Evolutionary conservation across 2,888 invertebrate genomes (phyloP), one percentile per base, ranked within the genome.

Genomic region (Chloroclystis v-ata): DNA sequence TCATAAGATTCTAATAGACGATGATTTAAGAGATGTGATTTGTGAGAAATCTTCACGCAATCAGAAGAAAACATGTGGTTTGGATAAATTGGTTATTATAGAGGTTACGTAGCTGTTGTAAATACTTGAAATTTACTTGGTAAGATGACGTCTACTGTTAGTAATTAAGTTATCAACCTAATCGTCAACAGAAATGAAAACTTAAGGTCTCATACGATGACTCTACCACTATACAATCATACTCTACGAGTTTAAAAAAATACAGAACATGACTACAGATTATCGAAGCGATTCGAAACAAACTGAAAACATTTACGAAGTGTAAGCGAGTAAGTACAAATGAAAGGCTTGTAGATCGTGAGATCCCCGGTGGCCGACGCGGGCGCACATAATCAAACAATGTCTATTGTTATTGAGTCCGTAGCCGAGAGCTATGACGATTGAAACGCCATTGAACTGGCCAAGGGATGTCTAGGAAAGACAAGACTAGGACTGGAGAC

Each of bases 331-430:
- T 35, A 14, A 8, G 16, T 35, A 1, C 10, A 20, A 10, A 37
- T 25, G 11, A 30, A 13, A 43, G 12, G 28, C 20, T 37, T n/a
- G 39, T 14, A 47, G 37, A 41, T 58, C 52, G 56, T 56, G 54
- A 43, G 43, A 42, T 44, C 48, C 37, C 47, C 51, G 56, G 56
- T 55, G 56, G 59, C 54, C 43, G 35, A 40, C 26, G 7, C 43
- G 47, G 53, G 47, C 58, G 57, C 55, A 59, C 61, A 64, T 67
- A 69, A 73, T 72, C 71, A 73, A 69, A 78, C 74, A 77, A 70
- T 72, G 70, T 63, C 64, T 65, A 77, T 72, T 76, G 76, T 75
- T 62, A 69, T 67, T 63, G 65, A 63, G 45, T 62, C 52, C 43
- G 46, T 67, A 60, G 72, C 75, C 74, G 63, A 61, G 69, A 72